Conservation (phyloP, 2,797 vertebrate species). For the Cirrhinus mrigala region DNA sequence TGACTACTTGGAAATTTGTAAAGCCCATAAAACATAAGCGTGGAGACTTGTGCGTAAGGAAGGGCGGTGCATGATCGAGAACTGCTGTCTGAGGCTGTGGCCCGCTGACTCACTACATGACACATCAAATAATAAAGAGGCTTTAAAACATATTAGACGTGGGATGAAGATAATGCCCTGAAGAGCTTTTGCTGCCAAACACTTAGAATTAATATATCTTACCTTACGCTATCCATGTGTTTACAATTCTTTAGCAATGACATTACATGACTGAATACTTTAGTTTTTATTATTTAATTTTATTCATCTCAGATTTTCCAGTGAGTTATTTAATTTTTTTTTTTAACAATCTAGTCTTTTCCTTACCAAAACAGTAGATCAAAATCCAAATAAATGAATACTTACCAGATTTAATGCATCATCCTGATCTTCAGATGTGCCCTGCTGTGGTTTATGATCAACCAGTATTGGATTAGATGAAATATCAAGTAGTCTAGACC, state of each 20-base stretch:
- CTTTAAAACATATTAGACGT: conserved; percentile 45
- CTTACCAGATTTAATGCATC: not conserved
- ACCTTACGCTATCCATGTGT: conserved; percentile 7
- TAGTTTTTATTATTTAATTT: not conserved
- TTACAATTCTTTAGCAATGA: not conserved
- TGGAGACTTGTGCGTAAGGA: conserved; percentile 19
- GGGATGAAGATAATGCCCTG: not conserved
- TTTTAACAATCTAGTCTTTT: not conserved
- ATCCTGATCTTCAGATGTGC: not conserved
- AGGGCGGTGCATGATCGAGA: conserved; percentile 28
- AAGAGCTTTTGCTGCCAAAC: conserved; percentile 34
- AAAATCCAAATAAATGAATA: conserved; percentile 12
- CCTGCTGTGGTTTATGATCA: not conserved
- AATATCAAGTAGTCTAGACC: not conserved
- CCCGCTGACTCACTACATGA: conserved; percentile 46
- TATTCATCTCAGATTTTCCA: not conserved
- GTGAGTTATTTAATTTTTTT: not conserved
- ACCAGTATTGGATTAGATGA: not conserved
- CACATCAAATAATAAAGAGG: conserved; percentile 34
- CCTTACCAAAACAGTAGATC: not conserved
- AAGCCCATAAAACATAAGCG: conserved; percentile 6
- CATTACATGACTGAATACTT: not conserved
- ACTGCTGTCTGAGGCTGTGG: conserved; percentile 47
- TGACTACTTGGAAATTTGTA: not conserved
- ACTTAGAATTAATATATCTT: not conserved